phyloP scores from a whole-genome alignment of 2,888 invertebrate species.

The Drosophila quinaria region DNA sequence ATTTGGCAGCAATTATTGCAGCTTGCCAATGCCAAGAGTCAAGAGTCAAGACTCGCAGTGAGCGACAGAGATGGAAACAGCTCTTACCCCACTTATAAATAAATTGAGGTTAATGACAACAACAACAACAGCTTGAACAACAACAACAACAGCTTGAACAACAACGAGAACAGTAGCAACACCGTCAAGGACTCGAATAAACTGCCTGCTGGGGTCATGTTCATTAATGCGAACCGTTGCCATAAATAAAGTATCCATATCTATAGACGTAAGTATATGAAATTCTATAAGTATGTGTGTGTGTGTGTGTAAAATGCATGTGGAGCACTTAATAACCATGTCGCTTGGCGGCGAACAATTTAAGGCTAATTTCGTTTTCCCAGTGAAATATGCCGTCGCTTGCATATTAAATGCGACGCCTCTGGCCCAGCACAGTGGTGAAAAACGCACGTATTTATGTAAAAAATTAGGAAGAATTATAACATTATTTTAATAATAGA shows the following conservation, averaged over 20 bases:
- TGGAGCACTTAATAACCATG: conserved; percentile 70
- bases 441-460: neutral
- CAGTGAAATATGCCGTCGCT: conserved; percentile 69
- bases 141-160: neutral
- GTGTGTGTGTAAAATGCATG: conserved; percentile 38
- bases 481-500: too few species aligned
- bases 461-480: too few species aligned
- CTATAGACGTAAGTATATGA: conserved; percentile 41
- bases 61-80: conserved; percentile 27
- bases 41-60: conserved; percentile 44
- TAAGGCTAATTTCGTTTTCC: conserved; percentile 76
- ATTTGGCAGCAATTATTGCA: conserved; percentile 81
- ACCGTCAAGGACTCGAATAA: conserved; percentile 20
- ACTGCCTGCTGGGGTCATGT: conserved; percentile 43
- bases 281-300: conserved; percentile 15
- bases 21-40: conserved; percentile 71
- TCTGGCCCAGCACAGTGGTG: conserved; percentile 38
- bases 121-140: conserved; percentile 18
- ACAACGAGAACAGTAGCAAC: conserved; percentile 11
- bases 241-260: conserved; percentile 66
- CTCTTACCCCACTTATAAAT: conserved; percentile 47
- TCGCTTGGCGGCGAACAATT: conserved; percentile 66
- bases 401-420: conserved; percentile 67
- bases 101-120: conserved; percentile 70
- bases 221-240: conserved; percentile 55